These are phyloP conservation scores for Alethe diademata DNA, from an alignment of 2,113 vertebrate genomes.

Conservation along the genomic window DNA sequence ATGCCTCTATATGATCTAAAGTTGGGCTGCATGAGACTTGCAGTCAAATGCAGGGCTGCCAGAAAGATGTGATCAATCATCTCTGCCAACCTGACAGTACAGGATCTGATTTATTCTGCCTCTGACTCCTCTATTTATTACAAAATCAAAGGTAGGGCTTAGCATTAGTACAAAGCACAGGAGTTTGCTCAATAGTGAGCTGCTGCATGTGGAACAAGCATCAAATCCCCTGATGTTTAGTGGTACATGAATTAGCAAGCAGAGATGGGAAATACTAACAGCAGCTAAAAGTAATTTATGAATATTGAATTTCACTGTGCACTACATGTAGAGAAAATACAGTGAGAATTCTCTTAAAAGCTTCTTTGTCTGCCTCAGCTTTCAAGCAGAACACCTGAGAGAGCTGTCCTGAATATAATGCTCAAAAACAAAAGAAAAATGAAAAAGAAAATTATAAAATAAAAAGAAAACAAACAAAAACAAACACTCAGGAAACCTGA, in stretches of 20 bases:
- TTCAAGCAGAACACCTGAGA: not conserved
- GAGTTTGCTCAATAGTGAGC: conserved; percentile 1
- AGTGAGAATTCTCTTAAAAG: not conserved
- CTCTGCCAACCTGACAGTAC: not conserved
- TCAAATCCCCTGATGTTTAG: not conserved
- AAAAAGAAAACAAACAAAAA: no score
- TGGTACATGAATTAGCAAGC: conserved; percentile 42
- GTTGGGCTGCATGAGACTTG: not conserved
- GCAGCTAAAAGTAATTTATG: conserved; percentile 40
- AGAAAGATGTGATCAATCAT: conserved; percentile 37
- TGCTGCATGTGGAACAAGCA: not conserved
- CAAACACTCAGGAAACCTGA: not conserved
- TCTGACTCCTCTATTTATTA: conserved; percentile 31
- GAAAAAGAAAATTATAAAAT: fast-evolving
- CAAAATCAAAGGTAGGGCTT: conserved; percentile 46
- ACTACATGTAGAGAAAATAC: not conserved
- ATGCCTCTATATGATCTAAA: conserved; percentile 8
- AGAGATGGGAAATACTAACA: conserved; percentile 40
- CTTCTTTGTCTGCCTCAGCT: not conserved
- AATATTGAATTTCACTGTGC: conserved; percentile 15
- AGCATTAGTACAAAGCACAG: conserved; percentile 8
- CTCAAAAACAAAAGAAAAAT: not conserved
- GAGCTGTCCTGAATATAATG: not conserved
- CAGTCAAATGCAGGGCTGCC: conserved; percentile 19
- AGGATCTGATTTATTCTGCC: conserved; percentile 21